Evolutionary conservation across 2,113 vertebrate species (phyloP).

Genomic region (Misgurnus mizolepis): DNA sequence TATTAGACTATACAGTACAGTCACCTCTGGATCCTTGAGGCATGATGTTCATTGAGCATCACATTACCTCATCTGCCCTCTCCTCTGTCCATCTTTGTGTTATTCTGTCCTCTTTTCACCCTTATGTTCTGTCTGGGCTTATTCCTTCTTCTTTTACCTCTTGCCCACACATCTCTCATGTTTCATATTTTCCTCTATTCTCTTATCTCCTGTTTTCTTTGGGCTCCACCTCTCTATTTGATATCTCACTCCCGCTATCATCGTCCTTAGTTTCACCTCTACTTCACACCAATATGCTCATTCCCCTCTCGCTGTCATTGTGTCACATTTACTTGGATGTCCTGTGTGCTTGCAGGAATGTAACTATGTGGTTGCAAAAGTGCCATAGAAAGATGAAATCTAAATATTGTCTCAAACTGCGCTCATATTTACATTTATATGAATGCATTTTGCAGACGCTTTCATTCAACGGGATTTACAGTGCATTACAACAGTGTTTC

Average conservation of each 20-base stretch:
- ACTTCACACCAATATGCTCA: background rate
- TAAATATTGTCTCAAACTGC: too few species aligned
- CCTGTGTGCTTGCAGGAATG: too few species aligned
- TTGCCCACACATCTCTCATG: background rate
- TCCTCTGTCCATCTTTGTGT: background rate
- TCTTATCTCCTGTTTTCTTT: background rate
- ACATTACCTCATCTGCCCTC: constrained; percentile 6
- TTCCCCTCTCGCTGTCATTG: background rate
- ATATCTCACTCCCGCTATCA: constrained; percentile 8
- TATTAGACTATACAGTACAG: too few species aligned
- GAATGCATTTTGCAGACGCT: too few species aligned
- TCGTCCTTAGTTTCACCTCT: constrained; percentile 33
- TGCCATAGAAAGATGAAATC: too few species aligned
- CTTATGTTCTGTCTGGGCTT: background rate
- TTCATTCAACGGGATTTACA: too few species aligned
- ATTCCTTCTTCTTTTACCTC: background rate
- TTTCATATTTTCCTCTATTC: too few species aligned
- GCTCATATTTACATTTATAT: too few species aligned
- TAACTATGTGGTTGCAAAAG: too few species aligned
- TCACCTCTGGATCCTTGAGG: too few species aligned
- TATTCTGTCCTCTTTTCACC: background rate
- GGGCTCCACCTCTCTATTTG: background rate
- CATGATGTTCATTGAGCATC: background rate
- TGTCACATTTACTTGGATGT: background rate
- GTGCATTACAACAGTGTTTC: too few species aligned